Evolutionary conservation across 2,113 vertebrate species (phyloP), one percentile per base, ranked within the genome.

Genomic region (Scatophagus argus): DNA sequence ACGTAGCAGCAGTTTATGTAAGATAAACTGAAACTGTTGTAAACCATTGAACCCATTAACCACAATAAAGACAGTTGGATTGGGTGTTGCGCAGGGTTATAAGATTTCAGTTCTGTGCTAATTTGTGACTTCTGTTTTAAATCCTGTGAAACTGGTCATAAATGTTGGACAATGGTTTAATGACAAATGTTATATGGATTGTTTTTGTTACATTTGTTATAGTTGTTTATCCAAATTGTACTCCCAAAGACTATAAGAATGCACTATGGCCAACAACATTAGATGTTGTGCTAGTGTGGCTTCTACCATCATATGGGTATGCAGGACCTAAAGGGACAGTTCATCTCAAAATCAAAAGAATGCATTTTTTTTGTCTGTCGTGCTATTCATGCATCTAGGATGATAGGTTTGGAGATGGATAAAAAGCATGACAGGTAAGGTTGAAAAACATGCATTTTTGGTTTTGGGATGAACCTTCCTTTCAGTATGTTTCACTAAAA

Each of bases 1-100:
- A 75, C 59, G 9, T 81, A 66, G 58, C 52, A 54, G 79, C 36
- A 58, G 81, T 93, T 89, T 80, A 90, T 73, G 27, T 74, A 61
- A 85, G 81, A 87, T 89, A 78, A 77, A 77, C 60, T 68, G 58
- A 17, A 74, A 29, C n/a, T 0, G 12, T 31, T 21, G 62, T 58
- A 55, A 79, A 68, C 23, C 9, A 74, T 0, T 58, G 46, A 76
- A 34, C 32, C 13, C 36, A 14, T 44, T 47, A 32, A 70, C 49
- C 4, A 36, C 23, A 60, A 14, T 84, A 66, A 86, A 85, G 29
- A 21, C 68, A 73, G 44, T 61, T n/a, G 17, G 5, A n/a, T n/a
- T n/a, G n/a, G n/a, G n/a, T n/a, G n/a, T n/a, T n/a, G 2, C 14
- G 14, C 6, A 2, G n/a, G 9, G 43, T 58, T 27, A 39, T 76